Base-by-base conservation (phyloP, 2,797 vertebrate species). In the Gallinago solitaria region DNA sequence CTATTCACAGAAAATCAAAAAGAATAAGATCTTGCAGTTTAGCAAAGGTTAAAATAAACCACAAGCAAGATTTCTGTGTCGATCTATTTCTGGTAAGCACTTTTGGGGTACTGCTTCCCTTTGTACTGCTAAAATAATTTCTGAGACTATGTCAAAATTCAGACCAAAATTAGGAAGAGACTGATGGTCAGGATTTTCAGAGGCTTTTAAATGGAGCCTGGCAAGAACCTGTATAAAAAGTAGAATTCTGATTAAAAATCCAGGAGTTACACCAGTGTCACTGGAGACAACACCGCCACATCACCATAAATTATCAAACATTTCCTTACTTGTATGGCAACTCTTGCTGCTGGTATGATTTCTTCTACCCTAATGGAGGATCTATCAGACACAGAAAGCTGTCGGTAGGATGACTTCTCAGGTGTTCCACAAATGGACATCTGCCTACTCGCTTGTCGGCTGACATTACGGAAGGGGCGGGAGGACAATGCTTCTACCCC, bases 361-460 rank as follows among this genome's bases (percentile, higher is more conserved):
- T 99, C 99, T 95, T 99, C 99, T 2, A 99, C 99, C 77, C 99
- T 98, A 78, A 99, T 99, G 83, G 99, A 99, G 48, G 99, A 99
- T 93, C 99, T 98, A 87, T 99, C 99, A 11, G 99, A 99, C 92
- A 99, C 98, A 5, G 99, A 99, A 97, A 99, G 98, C 96, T 99
- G 99, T 18, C 99, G 98, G 97, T 99, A 99, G 56, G 99, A 99
- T 37, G 98, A 99, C 95, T 99, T 99, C 96, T 99, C 99, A 9
- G 99, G 99, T 20, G 99, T 99, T 9, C 99, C 99, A 76, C 99
- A 99, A 8, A 99, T 98, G 17, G 99, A 99, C 96, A 99, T 98
- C 97, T 99, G 99, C 23, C 99, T 98, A 37, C 99, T 98, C 0
- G 98, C 92, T 78, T 99, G 98, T 35, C 99, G 98, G 48, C 98